Percentiles rank a stretch among this genome's conserved stretches.
These are phyloP conservation scores for Malacoctenus gilli DNA, from an alignment of 2,797 vertebrate genomes.

Conservation along the genomic window DNA sequence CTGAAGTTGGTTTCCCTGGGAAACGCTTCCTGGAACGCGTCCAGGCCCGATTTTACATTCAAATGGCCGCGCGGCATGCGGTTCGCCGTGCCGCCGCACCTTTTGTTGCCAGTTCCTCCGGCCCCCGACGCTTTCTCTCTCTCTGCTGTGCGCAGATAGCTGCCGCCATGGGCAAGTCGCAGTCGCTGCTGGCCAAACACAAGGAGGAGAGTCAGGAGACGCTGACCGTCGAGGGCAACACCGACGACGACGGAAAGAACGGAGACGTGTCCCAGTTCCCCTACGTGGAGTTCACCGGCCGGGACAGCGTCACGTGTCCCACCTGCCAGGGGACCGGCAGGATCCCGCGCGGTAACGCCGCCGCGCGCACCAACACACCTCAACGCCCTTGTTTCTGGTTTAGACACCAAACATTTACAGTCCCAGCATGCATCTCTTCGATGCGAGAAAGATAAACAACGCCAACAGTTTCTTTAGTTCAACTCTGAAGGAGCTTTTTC, in stretches of 20 bases:
- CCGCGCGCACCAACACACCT: too few relatives aligned
- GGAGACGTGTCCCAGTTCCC: conserved; percentile 95
- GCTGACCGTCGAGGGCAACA: conserved; percentile 73
- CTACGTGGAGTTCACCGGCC: conserved; percentile 82
- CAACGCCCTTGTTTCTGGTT: too few relatives aligned
- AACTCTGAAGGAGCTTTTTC: too few relatives aligned
- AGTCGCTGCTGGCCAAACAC: conserved; percentile 87
- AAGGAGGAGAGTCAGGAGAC: conserved; percentile 83
- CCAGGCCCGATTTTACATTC: conserved; percentile 7
- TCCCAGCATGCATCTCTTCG: too few relatives aligned
- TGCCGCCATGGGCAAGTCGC: conserved; percentile 90
- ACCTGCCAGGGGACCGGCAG: conserved; percentile 97
- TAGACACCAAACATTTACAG: too few relatives aligned
- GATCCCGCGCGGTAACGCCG: conserved; percentile 93
- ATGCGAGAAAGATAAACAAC: too few relatives aligned
- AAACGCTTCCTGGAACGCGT: too few relatives aligned
- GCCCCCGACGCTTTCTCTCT: neutral
- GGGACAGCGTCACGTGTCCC: conserved; percentile 96
- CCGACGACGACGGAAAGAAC: conserved; percentile 81
- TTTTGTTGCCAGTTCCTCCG: too few relatives aligned
- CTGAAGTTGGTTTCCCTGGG: too few relatives aligned
- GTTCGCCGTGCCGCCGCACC: too few relatives aligned
- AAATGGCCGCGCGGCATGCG: too few relatives aligned
- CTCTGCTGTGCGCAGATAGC: conserved; percentile 49
- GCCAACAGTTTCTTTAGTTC: too few relatives aligned